These are phyloP conservation scores for Marisa cornuarietis DNA, from an alignment of 1,140 invertebrate species.

Conservation along the genomic window DNA sequence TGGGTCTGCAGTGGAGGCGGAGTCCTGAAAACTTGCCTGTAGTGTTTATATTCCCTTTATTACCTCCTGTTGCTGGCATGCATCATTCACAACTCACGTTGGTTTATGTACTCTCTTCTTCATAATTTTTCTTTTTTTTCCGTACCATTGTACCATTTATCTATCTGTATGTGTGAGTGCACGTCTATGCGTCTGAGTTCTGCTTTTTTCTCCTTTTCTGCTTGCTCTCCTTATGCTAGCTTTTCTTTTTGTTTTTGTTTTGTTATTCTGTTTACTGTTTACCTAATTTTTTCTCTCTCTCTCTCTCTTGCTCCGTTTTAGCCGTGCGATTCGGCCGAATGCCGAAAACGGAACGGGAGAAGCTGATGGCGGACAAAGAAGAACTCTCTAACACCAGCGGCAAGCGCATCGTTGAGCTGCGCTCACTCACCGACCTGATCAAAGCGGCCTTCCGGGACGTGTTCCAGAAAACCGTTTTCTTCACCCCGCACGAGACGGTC, in stretches of 20 bases:
- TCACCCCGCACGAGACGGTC: constrained; percentile 17
- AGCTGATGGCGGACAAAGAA: constrained; percentile 81
- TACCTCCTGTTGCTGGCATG: no score
- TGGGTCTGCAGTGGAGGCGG: no score
- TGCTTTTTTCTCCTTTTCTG: neutral
- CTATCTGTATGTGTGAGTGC: no score
- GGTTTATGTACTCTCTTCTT: no score
- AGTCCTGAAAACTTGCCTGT: no score
- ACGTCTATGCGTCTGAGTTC: no score
- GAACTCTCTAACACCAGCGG: constrained; percentile 41
- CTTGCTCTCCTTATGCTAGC: constrained; percentile 3
- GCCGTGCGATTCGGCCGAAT: constrained; percentile 98
- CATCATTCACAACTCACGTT: no score
- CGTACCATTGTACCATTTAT: neutral
- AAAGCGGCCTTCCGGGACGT: constrained; percentile 51
- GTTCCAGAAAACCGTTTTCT: constrained; percentile 41
- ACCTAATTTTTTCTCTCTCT: neutral
- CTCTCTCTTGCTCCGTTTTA: constrained; percentile 59
- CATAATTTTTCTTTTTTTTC: no score
- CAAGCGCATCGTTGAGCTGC: constrained; percentile 46
- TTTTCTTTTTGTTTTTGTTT: constrained; percentile 2
- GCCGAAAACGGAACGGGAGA: constrained; percentile 97
- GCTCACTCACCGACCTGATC: constrained; percentile 48
- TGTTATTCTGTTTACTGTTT: constrained; percentile 14
- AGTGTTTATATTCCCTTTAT: no score